phyloP scores from a whole-genome alignment of 2,797 vertebrate species.

The Alfaro cultratus region DNA sequence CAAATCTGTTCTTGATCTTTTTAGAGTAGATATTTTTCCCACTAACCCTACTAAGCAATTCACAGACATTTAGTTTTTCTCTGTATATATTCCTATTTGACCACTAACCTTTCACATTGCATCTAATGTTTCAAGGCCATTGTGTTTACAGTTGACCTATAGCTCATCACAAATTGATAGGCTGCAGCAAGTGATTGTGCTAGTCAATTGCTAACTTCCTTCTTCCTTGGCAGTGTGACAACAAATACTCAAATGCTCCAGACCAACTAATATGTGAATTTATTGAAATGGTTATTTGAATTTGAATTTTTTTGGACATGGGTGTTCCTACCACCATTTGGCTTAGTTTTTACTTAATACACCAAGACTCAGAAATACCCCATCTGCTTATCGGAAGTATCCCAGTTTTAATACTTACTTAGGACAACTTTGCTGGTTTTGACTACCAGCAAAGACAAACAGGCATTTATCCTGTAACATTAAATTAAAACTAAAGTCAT shows the following conservation, averaged over 20 bases:
- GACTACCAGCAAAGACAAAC: slow-evolving; percentile 2
- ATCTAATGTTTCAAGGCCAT: not conserved
- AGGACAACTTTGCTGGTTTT: not conserved
- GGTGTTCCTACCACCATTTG: not conserved
- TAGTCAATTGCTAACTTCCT: not conserved
- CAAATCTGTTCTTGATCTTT: too few species aligned
- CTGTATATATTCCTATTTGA: too few species aligned
- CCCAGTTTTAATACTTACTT: not conserved
- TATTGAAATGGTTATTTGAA: not conserved
- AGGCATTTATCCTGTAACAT: slow-evolving; percentile 52
- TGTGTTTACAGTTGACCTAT: not conserved
- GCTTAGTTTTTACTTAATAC: not conserved
- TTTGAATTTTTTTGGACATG: not conserved
- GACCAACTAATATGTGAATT: not conserved
- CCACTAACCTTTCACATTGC: too few species aligned
- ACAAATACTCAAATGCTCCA: not conserved
- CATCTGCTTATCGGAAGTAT: not conserved
- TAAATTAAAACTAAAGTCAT: not conserved
- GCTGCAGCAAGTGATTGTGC: not conserved
- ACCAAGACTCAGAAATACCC: not conserved
- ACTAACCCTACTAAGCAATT: too few species aligned
- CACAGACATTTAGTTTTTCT: too few species aligned
- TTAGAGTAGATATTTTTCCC: too few species aligned
- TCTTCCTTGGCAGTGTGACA: too few species aligned
- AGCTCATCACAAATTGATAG: not conserved